Conservation (phyloP, 1,140 invertebrate genomes). For the Brachionus manjavacas region DNA sequence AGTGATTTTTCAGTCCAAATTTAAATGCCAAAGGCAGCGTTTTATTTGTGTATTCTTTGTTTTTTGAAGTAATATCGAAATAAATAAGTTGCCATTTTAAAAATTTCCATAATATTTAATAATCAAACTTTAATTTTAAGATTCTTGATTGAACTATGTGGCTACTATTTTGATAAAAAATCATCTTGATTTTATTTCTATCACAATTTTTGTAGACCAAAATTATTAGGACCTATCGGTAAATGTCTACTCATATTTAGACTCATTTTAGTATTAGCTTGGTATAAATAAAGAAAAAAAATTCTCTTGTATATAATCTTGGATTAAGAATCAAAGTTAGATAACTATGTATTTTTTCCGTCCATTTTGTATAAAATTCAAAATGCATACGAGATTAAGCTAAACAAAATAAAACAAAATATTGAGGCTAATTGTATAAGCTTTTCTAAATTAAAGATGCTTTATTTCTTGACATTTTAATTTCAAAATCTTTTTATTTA, state of each 20-base stretch:
- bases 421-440: constrained; percentile 14
- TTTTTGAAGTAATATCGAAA: background rate
- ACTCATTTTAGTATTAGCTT: background rate
- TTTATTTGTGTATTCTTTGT: background rate
- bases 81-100: background rate
- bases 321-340: background rate
- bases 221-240: background rate
- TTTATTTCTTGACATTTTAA: background rate
- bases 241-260: background rate
- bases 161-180: background rate
- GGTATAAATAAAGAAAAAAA: background rate
- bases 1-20: background rate
- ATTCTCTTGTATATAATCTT: background rate
- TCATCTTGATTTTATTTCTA: background rate
- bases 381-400: background rate
- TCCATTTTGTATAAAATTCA: background rate
- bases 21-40: background rate
- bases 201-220: background rate
- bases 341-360: background rate
- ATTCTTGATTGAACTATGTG: background rate
- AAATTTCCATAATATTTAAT: background rate
- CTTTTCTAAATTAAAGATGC: background rate
- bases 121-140: background rate
- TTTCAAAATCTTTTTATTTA: background rate
- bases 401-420: background rate